Base-by-base conservation (phyloP, 2,888 invertebrate species). In the Zelleria hepariella region DNA sequence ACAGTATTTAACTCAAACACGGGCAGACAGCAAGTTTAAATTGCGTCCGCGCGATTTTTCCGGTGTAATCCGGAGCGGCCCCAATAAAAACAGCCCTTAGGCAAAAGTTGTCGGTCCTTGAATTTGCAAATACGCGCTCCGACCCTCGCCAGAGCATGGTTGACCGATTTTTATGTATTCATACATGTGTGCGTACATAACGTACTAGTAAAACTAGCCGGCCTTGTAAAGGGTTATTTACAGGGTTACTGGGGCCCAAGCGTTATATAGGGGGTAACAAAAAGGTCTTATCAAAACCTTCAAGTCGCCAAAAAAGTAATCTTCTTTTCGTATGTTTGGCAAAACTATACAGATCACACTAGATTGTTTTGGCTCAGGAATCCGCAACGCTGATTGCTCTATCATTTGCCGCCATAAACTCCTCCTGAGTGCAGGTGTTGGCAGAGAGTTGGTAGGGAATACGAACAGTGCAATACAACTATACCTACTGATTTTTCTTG, bases 121-220 rank as follows among this genome's bases (percentile, higher is more conserved):
- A 51, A 51, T 51, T 21, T 51, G 51, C 21, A 51, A 42, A 42
- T 42, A 42, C 32, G 32, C 32, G 32, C 32, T 42, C 32, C 32
- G 15, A 42, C 32, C 32, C 32, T 42, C 32, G 32, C 10, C 53
- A 23, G 7, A n/a, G 20, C 32, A 55, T 21, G 32, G 55, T 42
- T 55, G 55, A 32, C 32, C 27, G 32, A 32, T 55, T 55, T 55
- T 55, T 55, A 32, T 55, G 21, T 55, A 55, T 55, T 55, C 55
- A 32, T 55, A 54, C 54, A 8, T 32, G 32, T 27, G 21, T 20
- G 18, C 27, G 53, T 53, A 32, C 18, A 27, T 20, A 21, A 8
- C 21, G 21, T 24, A 55, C 26, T 10, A 8, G n/a, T 32, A 20
- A 25, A 53, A 24, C 15, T 53, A 53, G 25, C 53, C 32, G 20